These are phyloP conservation scores for Mythimna lalbum DNA, from an alignment of 2,888 invertebrate genomes.

Conservation along the genomic window DNA sequence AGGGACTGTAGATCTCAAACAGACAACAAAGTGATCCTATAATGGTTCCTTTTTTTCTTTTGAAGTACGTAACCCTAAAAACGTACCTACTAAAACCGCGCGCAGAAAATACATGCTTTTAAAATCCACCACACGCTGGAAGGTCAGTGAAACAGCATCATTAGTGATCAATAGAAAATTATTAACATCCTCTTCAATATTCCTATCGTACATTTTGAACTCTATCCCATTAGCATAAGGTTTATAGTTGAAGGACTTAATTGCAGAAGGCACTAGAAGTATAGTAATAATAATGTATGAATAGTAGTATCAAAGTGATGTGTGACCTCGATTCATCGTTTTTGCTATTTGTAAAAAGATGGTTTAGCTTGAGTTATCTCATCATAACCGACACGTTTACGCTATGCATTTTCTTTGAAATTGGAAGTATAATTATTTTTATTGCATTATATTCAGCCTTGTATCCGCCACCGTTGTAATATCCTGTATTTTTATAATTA, in stretches of 20 bases:
- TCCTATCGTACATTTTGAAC: constrained; percentile 22
- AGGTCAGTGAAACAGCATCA: constrained; percentile 48
- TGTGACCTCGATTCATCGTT: constrained; percentile 28
- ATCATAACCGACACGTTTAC: no score
- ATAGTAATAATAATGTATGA: constrained; percentile 4
- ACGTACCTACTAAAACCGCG: neutral
- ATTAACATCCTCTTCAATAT: constrained; percentile 39
- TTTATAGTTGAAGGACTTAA: neutral
- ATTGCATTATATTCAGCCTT: no score
- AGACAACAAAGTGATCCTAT: no score
- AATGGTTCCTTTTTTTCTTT: no score
- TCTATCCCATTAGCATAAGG: neutral
- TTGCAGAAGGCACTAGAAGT: neutral
- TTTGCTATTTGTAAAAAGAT: constrained; percentile 20
- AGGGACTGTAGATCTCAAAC: no score
- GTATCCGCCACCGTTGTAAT: no score
- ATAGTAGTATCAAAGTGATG: constrained; percentile 4
- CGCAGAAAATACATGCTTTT: constrained; percentile 12
- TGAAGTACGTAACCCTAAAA: no score
- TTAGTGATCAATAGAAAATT: constrained; percentile 52
- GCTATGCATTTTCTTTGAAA: no score
- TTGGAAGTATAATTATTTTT: no score
- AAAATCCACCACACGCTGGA: constrained; percentile 12
- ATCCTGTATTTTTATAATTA: no score
- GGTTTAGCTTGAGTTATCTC: no score